Evolutionary conservation across 2,797 vertebrate species (phyloP), one percentile per base, ranked within the genome.

Genomic region (Atherinosoma microstoma): DNA sequence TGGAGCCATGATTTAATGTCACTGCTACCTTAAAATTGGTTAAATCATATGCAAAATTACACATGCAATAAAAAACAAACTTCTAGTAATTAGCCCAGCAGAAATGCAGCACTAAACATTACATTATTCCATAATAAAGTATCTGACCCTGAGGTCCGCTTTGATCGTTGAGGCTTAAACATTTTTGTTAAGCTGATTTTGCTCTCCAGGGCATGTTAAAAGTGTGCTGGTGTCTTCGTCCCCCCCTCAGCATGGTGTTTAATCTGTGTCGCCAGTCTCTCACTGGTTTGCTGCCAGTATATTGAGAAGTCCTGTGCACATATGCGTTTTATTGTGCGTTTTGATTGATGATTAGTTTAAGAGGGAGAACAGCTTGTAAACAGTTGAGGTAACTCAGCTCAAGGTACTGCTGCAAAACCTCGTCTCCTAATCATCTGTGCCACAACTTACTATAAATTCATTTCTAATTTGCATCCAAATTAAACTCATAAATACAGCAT

Each of bases 321-420:
- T 38, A 20, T 56, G 18, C 53, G 56, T 54, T 13, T 32, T 20
- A 59, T 22, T 57, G 58, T 36, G 47, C 18, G 30, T 63, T 56
- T 66, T 45, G 45, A 72, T 72, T 60, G 67, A 63, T 70, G 32
- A 67, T 57, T 53, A 24, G 65, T 27, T 24, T 24, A 12, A 13
- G 20, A 58, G 63, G 34, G 40, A 70, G 51, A 67, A 36, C 27
- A 54, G 66, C 72, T 45, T 59, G 34, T 47, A 57, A 51, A 62
- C 54, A 83, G 75, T 88, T 81, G 47, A 66, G 35, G 53, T 53
- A 70, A 64, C 58, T 65, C 83, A 47, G 70, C 27, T 85, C 82
- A 84, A 80, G 79, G 69, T 35, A 51, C 82, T 88, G 58, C 82
- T 87, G 82, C 76, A 65, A 71, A 86, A 63, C 62, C 47, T 45